Percentiles rank a stretch among this genome's conserved stretches.
phyloP scores from a whole-genome alignment of 2,797 vertebrate species.

The Labroides dimidiatus region DNA sequence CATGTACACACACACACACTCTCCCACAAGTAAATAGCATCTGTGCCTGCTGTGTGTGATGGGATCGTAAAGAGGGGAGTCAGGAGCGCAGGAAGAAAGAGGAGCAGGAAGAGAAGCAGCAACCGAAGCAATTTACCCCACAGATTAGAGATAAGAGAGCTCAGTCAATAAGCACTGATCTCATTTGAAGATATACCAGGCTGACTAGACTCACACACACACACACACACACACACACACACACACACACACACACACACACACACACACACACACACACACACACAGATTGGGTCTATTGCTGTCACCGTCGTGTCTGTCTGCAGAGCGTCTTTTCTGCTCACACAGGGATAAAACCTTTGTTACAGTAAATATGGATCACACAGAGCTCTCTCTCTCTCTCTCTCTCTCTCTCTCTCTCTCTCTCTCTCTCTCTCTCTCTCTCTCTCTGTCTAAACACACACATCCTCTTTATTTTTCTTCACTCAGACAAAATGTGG shows the following conservation, averaged over 20 bases:
- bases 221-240: conserved; percentile 29
- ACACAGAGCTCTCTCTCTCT: conserved; percentile 28
- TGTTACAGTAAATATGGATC: conserved; percentile 67
- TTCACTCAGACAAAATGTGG: conserved; percentile 40
- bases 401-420: conserved; percentile 17
- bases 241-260: conserved; percentile 29
- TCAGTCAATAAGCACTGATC: conserved; percentile 85
- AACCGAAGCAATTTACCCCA: conserved; percentile 81
- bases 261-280: conserved; percentile 32
- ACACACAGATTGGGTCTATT: conserved; percentile 22
- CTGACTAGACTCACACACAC: conserved; percentile 40
- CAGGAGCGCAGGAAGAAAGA: conserved; percentile 66
- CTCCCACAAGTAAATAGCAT: conserved; percentile 73
- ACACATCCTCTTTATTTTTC: conserved; percentile 16
- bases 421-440: conserved; percentile 18
- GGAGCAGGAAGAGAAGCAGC: conserved; percentile 71
- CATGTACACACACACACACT: conserved; percentile 15
- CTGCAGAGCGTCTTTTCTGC: conserved; percentile 44
- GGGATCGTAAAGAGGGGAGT: conserved; percentile 77
- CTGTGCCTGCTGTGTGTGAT: conserved; percentile 71
- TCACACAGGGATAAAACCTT: conserved; percentile 37
- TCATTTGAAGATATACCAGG: conserved; percentile 83
- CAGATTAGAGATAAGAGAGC: conserved; percentile 84
- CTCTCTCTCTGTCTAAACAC: conserved; percentile 16
- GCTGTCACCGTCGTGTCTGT: conserved; percentile 30